Percentiles rank a stretch among this genome's conserved stretches.
phyloP scores from a whole-genome alignment of 92 coral and sea anemone genomes.

The Umimayanthus chanpuru region DNA sequence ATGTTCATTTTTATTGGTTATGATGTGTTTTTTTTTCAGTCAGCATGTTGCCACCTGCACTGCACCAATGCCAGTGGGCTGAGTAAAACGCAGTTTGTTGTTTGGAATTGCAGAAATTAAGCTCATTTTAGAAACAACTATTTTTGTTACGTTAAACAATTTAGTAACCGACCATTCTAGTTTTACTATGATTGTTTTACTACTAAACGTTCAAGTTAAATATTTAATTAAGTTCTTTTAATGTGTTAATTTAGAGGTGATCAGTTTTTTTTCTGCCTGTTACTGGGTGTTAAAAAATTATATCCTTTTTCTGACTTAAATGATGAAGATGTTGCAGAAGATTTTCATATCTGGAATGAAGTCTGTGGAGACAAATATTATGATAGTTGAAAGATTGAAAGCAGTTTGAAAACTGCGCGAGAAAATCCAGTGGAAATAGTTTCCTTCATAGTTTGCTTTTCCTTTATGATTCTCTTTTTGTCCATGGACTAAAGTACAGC shows the following conservation, averaged over 20 bases:
- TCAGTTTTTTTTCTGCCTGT: neutral
- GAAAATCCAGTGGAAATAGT: neutral
- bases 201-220: neutral
- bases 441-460: no score
- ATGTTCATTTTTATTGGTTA: conserved; percentile 10
- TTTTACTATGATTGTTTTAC: neutral
- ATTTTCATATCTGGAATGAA: conserved; percentile 6
- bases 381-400: no score
- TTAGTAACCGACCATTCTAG: neutral
- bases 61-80: conserved; percentile 48
- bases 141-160: neutral
- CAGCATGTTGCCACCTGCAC: conserved; percentile 40
- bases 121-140: neutral
- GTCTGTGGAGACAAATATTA: neutral
- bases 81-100: conserved; percentile 20
- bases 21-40: conserved; percentile 36
- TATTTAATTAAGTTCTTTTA: neutral
- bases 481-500: no score
- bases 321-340: neutral
- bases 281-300: neutral
- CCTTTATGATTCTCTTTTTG: no score
- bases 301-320: neutral
- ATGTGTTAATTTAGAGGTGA: neutral
- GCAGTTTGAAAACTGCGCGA: no score
- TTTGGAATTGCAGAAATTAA: neutral